A percentile compares a stretch with the other conserved stretches of the same genome.
Conservation (phyloP, 1,140 invertebrate genomes). For the Drosophila pruinosa region DNA sequence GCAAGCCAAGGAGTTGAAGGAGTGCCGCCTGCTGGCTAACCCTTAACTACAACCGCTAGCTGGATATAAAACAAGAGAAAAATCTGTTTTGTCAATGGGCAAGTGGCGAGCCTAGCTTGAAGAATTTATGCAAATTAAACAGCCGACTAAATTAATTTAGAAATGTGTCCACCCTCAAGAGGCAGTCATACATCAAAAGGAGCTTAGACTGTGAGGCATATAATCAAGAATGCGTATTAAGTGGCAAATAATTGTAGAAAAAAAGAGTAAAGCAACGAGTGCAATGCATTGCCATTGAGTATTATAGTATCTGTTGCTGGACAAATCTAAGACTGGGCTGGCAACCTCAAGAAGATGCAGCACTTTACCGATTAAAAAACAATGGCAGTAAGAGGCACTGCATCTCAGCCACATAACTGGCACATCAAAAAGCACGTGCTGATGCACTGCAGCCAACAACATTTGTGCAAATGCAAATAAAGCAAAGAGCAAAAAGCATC, state of each 20-base stretch:
- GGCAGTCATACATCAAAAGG: constrained; percentile 58
- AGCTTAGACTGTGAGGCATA: too few species aligned
- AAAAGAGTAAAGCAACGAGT: background rate
- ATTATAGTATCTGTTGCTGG: background rate
- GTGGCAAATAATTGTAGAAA: constrained; percentile 55
- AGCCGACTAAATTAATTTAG: constrained; percentile 59
- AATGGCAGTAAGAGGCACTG: constrained; percentile 24
- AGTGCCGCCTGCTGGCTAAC: constrained; percentile 22
- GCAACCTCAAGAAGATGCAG: constrained; percentile 50
- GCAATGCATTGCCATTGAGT: constrained; percentile 13
- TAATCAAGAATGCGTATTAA: constrained; percentile 65
- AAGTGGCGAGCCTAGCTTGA: constrained; percentile 43
- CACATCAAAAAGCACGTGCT: constrained; percentile 38
- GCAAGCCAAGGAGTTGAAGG: constrained; percentile 41
- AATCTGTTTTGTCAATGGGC: constrained; percentile 48
- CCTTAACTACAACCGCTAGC: constrained; percentile 19
- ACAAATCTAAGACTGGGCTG: background rate
- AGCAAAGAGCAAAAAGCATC: constrained; percentile 36
- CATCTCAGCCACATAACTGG: constrained; percentile 17
- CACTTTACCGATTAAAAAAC: constrained; percentile 73
- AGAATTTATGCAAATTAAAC: constrained; percentile 60
- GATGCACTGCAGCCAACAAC: too few species aligned
- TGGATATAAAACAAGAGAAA: constrained; percentile 4
- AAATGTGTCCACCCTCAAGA: constrained; percentile 75
- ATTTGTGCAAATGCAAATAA: constrained; percentile 21